Evolutionary conservation across 2,888 invertebrate genomes (phyloP).

Genomic region (Caenorhabditis sp.): DNA sequence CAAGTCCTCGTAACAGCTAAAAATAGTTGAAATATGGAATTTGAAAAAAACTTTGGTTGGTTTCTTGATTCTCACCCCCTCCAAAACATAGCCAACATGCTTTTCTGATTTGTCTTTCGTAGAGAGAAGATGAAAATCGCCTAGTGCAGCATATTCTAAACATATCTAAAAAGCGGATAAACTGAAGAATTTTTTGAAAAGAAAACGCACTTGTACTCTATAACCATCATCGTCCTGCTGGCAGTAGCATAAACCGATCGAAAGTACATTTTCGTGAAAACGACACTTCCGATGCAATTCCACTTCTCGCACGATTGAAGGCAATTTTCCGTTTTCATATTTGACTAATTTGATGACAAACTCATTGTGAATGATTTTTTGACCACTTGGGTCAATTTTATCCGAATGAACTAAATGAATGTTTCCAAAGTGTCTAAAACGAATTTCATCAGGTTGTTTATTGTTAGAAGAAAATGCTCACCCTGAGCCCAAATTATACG

Average conservation of each 20-base stretch:
- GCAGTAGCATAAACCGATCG: slow-evolving; percentile 12
- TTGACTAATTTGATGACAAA: slow-evolving; percentile 25
- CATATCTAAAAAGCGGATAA: no score
- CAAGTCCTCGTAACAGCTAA: slow-evolving; percentile 19
- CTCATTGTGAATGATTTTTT: slow-evolving; percentile 26
- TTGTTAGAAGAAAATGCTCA: slow-evolving; percentile 9
- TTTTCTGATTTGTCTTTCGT: background rate
- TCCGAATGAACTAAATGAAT: slow-evolving; percentile 32
- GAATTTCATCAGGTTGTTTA: background rate
- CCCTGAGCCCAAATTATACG: slow-evolving; percentile 16
- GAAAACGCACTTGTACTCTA: slow-evolving; percentile 20
- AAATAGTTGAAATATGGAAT: background rate
- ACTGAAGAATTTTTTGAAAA: background rate
- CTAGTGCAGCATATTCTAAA: slow-evolving; percentile 23
- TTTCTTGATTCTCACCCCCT: slow-evolving; percentile 11
- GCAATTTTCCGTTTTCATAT: background rate
- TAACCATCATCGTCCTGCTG: slow-evolving; percentile 4
- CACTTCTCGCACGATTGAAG: slow-evolving; percentile 15
- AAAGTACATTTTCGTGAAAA: slow-evolving; percentile 27
- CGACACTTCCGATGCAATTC: slow-evolving; percentile 26
- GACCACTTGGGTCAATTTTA: background rate
- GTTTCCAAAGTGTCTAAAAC: slow-evolving; percentile 25
- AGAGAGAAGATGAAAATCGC: slow-evolving; percentile 15
- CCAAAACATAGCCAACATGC: slow-evolving; percentile 28
- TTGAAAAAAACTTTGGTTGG: background rate